Conservation (phyloP, 2,888 invertebrate species). For the Acanthoscelides obtectus region DNA sequence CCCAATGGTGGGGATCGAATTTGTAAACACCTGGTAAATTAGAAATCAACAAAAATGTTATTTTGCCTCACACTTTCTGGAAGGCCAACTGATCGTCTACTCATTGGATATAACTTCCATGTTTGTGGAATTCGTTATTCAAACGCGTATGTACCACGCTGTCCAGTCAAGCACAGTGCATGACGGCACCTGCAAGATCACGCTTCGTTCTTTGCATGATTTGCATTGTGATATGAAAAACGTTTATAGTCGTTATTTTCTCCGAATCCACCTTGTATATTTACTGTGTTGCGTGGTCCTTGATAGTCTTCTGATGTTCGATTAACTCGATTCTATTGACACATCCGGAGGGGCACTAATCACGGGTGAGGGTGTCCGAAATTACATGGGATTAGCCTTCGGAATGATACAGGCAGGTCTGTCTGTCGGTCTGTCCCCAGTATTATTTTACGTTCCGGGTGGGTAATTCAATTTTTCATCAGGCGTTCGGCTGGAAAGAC, state of each 20-base stretch:
- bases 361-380: slow-evolving; percentile 15
- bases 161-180: no score
- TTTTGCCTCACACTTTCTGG: no score
- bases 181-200: no score
- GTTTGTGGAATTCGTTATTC: no score
- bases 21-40: no score
- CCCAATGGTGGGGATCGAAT: no score
- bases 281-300: neutral
- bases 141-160: no score
- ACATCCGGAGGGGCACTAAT: slow-evolving; percentile 10
- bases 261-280: neutral
- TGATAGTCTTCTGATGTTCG: slow-evolving; percentile 11
- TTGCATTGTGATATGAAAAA: no score
- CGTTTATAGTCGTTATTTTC: neutral
- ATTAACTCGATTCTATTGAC: slow-evolving; percentile 17
- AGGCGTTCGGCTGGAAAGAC: neutral
- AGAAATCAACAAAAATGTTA: no score
- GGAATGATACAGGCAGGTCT: slow-evolving; percentile 13
- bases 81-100: no score
- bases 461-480: slow-evolving; percentile 13
- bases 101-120: no score
- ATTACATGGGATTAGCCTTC: slow-evolving; percentile 14
- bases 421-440: slow-evolving; percentile 4
- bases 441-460: slow-evolving; percentile 13
- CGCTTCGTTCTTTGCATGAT: no score